Conservation (phyloP, 2,888 invertebrate species). For the Barypeithes pellucidus region DNA sequence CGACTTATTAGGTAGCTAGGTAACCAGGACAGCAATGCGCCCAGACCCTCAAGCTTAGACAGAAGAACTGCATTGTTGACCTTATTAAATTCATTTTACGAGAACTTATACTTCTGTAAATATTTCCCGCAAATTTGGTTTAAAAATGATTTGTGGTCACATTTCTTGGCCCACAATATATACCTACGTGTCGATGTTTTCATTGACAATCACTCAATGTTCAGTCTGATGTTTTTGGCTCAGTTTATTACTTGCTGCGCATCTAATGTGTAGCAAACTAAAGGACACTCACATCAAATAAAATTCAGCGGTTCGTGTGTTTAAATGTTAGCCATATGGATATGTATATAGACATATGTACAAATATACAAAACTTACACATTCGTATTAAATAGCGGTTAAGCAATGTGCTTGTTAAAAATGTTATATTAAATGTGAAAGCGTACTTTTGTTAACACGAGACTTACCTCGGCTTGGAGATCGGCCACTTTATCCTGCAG, state of each 20-base stretch:
- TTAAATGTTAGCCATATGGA: slow-evolving; percentile 28
- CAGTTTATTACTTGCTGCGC: background rate
- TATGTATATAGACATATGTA: slow-evolving; percentile 36
- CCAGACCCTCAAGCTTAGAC: too few species aligned
- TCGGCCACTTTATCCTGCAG: slow-evolving; percentile 94
- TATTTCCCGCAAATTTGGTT: too few species aligned
- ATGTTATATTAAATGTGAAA: slow-evolving; percentile 10
- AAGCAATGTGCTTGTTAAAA: slow-evolving; percentile 45
- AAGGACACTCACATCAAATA: slow-evolving; percentile 44
- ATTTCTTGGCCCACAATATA: too few species aligned
- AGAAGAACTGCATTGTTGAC: too few species aligned
- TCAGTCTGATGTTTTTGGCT: background rate
- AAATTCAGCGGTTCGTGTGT: slow-evolving; percentile 32
- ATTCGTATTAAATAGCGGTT: slow-evolving; percentile 30
- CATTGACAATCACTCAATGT: slow-evolving; percentile 36
- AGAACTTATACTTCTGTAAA: too few species aligned
- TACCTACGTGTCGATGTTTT: too few species aligned
- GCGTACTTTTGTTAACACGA: background rate
- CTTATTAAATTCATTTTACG: too few species aligned
- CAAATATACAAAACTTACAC: slow-evolving; percentile 40
- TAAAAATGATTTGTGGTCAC: too few species aligned
- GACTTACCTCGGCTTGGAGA: slow-evolving; percentile 91
- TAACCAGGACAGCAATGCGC: too few species aligned
- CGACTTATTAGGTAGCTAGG: too few species aligned
- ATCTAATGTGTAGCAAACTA: slow-evolving; percentile 33